Conservation (phyloP, 2,797 vertebrate species). For the Acanthornis magna region DNA sequence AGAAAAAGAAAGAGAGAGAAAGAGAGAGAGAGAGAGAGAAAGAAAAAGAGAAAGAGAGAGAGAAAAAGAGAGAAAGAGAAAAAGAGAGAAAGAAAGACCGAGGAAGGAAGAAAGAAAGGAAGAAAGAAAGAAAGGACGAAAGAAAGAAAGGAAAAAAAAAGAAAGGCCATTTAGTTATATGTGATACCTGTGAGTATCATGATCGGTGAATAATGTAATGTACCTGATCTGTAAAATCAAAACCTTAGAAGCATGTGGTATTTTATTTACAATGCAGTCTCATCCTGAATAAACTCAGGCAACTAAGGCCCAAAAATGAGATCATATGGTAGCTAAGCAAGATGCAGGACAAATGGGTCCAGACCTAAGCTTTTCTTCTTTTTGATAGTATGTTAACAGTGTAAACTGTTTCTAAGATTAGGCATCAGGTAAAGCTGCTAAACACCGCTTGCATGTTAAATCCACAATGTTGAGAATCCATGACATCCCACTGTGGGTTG, state of each 20-base stretch:
- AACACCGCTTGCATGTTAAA: background rate
- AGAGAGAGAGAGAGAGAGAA: too few relatives aligned
- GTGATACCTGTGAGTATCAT: fast-evolving
- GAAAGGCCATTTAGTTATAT: background rate
- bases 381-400: background rate
- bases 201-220: background rate
- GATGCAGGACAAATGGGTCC: background rate
- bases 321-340: background rate
- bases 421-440: background rate
- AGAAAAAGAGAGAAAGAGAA: too few relatives aligned
- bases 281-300: background rate
- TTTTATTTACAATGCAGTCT: background rate
- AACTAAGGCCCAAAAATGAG: background rate
- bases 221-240: background rate
- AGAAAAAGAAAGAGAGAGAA: too few relatives aligned
- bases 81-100: too few relatives aligned
- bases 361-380: background rate
- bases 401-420: background rate
- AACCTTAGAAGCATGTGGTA: background rate
- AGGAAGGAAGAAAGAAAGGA: fast-evolving
- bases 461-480: background rate
- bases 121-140: fast-evolving
- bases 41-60: fast-evolving
- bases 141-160: too few relatives aligned
- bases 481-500: background rate